phyloP scores from a whole-genome alignment of 2,888 invertebrate species.

The Scaptomyza reducta region DNA sequence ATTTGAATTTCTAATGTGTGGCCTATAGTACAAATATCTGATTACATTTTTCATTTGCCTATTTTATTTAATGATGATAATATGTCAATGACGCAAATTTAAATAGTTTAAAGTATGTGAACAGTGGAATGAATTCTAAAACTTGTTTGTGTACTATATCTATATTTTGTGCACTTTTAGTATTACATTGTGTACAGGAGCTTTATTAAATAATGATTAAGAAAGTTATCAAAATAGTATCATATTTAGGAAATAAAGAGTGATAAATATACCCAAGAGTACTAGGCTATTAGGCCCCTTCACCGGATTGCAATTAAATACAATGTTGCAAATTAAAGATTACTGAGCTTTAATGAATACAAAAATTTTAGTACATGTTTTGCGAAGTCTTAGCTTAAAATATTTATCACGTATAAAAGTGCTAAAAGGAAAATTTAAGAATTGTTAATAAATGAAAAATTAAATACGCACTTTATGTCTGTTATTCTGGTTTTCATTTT shows the following conservation, averaged over 20 bases:
- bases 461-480: slow-evolving; percentile 23
- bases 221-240: neutral
- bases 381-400: slow-evolving; percentile 21
- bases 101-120: slow-evolving; percentile 3
- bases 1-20: slow-evolving; percentile 8
- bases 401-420: slow-evolving; percentile 52
- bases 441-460: slow-evolving; percentile 12
- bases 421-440: slow-evolving; percentile 18
- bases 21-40: neutral
- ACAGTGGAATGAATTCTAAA: slow-evolving; percentile 12
- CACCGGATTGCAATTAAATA: slow-evolving; percentile 36
- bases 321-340: slow-evolving; percentile 14
- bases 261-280: slow-evolving; percentile 25
- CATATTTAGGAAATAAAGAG: slow-evolving; percentile 7
- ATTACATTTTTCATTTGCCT: neutral
- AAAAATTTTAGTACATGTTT: slow-evolving; percentile 1
- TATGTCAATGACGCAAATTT: slow-evolving; percentile 11
- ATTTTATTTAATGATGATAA: slow-evolving; percentile 1
- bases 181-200: slow-evolving; percentile 1
- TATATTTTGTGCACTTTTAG: neutral
- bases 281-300: slow-evolving; percentile 28
- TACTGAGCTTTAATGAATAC: slow-evolving; percentile 8
- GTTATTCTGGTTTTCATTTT: slow-evolving; percentile 16
- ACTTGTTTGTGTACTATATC: neutral
- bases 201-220: neutral